A percentile compares a stretch with the other conserved stretches of the same genome.
phyloP scores from a whole-genome alignment of 1,140 invertebrate species.

The Drosophila serrata region DNA sequence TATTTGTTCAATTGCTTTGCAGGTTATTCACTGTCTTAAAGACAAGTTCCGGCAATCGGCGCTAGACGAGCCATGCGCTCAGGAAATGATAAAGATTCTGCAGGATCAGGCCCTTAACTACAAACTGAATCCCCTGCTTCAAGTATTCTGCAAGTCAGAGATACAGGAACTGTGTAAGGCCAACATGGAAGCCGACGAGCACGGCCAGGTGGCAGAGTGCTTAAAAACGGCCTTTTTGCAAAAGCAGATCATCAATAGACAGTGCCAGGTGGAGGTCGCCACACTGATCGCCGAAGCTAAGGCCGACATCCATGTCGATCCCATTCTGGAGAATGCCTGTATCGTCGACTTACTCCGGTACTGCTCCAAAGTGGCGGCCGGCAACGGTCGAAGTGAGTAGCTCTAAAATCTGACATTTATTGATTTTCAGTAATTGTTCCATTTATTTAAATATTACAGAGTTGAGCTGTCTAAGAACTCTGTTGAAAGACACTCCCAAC shows the following conservation, averaged over 20 bases:
- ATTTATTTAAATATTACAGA: slow-evolving; percentile 86
- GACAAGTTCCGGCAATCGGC: slow-evolving; percentile 91
- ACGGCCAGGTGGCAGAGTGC: slow-evolving; percentile 93
- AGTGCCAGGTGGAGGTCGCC: slow-evolving; percentile 93
- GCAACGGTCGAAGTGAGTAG: slow-evolving; percentile 93
- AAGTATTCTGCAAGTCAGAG: slow-evolving; percentile 91
- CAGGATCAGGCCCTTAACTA: slow-evolving; percentile 95
- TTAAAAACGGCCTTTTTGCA: slow-evolving; percentile 92
- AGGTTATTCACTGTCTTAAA: slow-evolving; percentile 90
- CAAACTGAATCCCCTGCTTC: slow-evolving; percentile 93
- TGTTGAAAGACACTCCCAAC: slow-evolving; percentile 89
- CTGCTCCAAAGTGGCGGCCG: slow-evolving; percentile 93
- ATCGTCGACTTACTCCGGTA: slow-evolving; percentile 92
- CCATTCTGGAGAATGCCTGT: slow-evolving; percentile 91
- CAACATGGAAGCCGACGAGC: slow-evolving; percentile 86
- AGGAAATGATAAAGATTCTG: slow-evolving; percentile 92
- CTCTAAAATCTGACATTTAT: background rate
- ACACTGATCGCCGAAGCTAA: slow-evolving; percentile 92
- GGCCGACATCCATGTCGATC: slow-evolving; percentile 94
- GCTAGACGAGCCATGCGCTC: slow-evolving; percentile 91
- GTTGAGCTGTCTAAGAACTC: slow-evolving; percentile 92
- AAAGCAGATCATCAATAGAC: slow-evolving; percentile 90
- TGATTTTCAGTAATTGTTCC: background rate
- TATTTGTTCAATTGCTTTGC: slow-evolving; percentile 8
- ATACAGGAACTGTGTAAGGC: slow-evolving; percentile 88